Conservation (phyloP, 2,113 vertebrate species). For the Strix aluco region DNA sequence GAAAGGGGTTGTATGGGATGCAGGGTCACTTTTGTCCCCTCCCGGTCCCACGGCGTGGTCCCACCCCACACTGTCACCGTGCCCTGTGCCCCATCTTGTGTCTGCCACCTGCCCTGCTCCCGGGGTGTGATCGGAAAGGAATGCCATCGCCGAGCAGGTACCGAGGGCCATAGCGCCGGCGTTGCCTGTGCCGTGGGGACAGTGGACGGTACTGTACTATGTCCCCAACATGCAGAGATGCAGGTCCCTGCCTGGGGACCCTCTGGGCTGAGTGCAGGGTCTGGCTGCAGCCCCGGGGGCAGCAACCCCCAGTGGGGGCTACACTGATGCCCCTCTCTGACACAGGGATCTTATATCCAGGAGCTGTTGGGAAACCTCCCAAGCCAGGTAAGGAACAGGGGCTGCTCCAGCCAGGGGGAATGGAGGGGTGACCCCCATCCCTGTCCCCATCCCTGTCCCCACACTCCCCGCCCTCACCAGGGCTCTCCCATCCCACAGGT, state of each 20-base stretch:
- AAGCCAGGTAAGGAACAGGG: conserved; percentile 58
- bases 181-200: neutral
- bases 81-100: neutral
- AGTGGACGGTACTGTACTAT: neutral
- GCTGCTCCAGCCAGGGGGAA: neutral
- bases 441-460: neutral
- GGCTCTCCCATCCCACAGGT: neutral
- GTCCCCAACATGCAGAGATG: accelerated
- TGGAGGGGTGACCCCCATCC: neutral
- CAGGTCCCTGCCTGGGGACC: neutral
- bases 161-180: neutral
- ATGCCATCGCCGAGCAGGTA: neutral
- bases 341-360: conserved; percentile 15
- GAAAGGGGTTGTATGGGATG: neutral
- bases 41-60: accelerated
- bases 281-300: neutral
- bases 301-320: accelerated
- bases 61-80: accelerated
- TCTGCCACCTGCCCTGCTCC: neutral
- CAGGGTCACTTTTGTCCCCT: neutral
- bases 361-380: conserved; percentile 66
- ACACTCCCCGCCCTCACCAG: neutral
- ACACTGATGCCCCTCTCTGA: neutral
- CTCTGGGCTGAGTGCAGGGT: neutral
- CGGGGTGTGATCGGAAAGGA: neutral